These are phyloP conservation scores for Hydrolagus affinis DNA, from an alignment of 2,113 vertebrate genomes.

Conservation along the genomic window DNA sequence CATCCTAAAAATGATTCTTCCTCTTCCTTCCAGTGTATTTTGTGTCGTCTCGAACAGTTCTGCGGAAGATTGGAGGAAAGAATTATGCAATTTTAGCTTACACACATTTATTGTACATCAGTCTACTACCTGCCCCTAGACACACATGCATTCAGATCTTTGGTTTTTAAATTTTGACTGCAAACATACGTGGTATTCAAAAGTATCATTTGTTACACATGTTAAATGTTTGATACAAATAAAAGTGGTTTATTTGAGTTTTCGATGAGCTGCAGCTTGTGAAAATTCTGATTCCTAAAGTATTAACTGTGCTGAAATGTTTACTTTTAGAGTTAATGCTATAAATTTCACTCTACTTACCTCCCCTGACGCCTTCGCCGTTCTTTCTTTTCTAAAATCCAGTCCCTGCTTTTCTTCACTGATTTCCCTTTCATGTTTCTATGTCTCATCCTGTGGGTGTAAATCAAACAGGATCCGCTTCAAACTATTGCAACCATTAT, in stretches of 20 bases:
- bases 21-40: slow-evolving; percentile 82
- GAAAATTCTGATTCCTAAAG: neutral
- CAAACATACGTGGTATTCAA: no score
- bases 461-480: neutral
- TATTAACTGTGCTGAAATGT: neutral
- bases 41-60: slow-evolving; percentile 79
- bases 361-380: slow-evolving; percentile 78
- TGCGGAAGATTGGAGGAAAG: slow-evolving; percentile 43
- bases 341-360: slow-evolving; percentile 53
- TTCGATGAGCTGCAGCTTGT: no score
- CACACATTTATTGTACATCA: neutral
- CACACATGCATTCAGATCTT: neutral
- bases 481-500: neutral
- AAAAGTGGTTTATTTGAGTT: no score
- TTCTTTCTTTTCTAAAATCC: slow-evolving; percentile 91
- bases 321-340: slow-evolving; percentile 48
- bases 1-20: slow-evolving; percentile 64
- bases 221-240: no score
- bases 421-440: slow-evolving; percentile 63
- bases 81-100: neutral
- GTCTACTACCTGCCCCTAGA: neutral
- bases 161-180: slow-evolving; percentile 39
- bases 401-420: slow-evolving; percentile 76
- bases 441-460: slow-evolving; percentile 55
- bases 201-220: no score